phyloP scores from a whole-genome alignment of 2,113 vertebrate genomes.

The Cephalopholis sonnerati region DNA sequence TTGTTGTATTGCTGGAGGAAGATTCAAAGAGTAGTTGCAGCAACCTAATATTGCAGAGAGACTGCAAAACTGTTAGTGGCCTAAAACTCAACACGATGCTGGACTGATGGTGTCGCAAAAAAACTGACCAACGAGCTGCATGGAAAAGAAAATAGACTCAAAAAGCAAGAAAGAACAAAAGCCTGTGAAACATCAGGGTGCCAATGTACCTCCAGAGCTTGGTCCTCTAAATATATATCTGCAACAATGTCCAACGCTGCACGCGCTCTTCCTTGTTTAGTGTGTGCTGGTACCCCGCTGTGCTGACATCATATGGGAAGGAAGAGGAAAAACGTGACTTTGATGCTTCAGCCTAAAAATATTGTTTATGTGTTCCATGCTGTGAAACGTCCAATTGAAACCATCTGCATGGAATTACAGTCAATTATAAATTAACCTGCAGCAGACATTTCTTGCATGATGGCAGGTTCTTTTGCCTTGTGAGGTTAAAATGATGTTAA shows the following conservation, averaged over 20 bases:
- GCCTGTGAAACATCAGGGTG: constrained; percentile 7
- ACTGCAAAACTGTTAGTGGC: background rate
- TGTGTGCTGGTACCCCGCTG: constrained; percentile 25
- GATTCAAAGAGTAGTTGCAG: background rate
- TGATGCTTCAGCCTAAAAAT: constrained; percentile 31
- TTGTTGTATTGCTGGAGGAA: background rate
- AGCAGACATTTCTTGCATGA: background rate
- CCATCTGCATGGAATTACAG: constrained; percentile 35
- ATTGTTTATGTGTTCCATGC: background rate
- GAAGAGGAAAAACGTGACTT: constrained; percentile 19
- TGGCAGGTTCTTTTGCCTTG: background rate
- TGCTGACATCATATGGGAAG: constrained; percentile 30
- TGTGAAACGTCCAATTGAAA: background rate
- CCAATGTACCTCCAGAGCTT: background rate
- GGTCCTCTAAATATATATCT: constrained; percentile 31
- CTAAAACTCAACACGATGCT: too few species aligned
- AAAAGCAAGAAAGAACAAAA: background rate
- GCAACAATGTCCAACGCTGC: constrained; percentile 2
- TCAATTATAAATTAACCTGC: constrained; percentile 31
- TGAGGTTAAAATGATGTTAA: background rate
- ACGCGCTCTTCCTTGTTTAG: constrained; percentile 30
- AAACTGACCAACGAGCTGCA: background rate
- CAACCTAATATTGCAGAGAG: background rate
- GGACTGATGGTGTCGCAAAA: background rate
- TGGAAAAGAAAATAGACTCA: background rate